Evolutionary conservation across 2,888 invertebrate species (phyloP), one percentile per base, ranked within the genome.

Genomic region (Parapristionchus giblindavisi): DNA sequence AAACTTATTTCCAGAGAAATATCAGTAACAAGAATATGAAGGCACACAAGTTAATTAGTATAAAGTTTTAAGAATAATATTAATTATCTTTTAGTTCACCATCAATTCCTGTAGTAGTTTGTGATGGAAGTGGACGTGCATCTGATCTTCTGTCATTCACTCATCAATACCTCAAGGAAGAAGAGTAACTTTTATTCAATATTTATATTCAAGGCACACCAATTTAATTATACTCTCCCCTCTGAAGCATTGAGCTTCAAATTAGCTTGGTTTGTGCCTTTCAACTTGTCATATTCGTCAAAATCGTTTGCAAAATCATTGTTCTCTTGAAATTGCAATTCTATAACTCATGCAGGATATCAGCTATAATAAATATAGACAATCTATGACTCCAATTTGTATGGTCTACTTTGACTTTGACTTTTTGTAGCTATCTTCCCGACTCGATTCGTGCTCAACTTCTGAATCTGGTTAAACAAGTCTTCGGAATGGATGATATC

Each of bases 121-220:
- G 85, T 74, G 87, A 85, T 70, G 86, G 97, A 63, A 96, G 96
- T 81, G 97, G 98, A 36, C 91, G 97, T 82, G 96, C 97, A 2
- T 96, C 98, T n/a, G 96, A 96, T 90, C 92, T 96, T 84, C 92
- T 96, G 79, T 94, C 96, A 78, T 95, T 95, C 89, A 94, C 94
- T 85, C 94, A 95, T 90, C 94, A 94, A 93, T 94, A 91, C 77
- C 34, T 88, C 36, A 81, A 83, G 29, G 85, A 84, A 8, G 79
- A 85, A 56, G 86, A 85, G 84, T 84, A 29, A 43, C 73, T 51
- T 17, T 27, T 21, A 14, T 70, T 34, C 1, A 8, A 51, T 51
- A 17, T 48, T n/a, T n/a, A n/a, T n/a, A n/a, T n/a, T n/a, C n/a
- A n/a, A n/a, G n/a, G n/a, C n/a, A n/a, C n/a, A n/a, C n/a, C n/a